Evolutionary conservation across 1,140 invertebrate genomes (phyloP).

Genomic region (Araneus ventricosus): DNA sequence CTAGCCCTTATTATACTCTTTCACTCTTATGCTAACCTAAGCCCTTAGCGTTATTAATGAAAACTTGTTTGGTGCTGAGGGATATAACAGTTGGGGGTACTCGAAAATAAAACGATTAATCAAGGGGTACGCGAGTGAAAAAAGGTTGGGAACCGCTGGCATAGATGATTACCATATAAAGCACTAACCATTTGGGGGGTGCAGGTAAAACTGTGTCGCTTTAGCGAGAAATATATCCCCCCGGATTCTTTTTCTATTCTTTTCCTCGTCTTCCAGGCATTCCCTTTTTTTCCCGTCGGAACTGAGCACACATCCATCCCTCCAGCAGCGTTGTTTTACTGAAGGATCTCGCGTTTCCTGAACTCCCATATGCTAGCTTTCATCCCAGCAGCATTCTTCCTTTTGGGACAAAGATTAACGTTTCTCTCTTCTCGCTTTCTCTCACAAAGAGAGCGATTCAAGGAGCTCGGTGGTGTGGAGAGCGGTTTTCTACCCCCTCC

Average conservation of each 20-base stretch:
- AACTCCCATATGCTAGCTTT: background rate
- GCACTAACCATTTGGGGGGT: too few species aligned
- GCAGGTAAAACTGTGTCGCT: too few species aligned
- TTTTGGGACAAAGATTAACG: background rate
- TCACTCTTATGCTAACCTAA: too few species aligned
- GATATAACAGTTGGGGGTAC: too few species aligned
- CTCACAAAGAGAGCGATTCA: slow-evolving; percentile 18
- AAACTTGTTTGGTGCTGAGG: too few species aligned
- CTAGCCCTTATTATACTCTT: too few species aligned
- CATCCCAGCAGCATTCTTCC: background rate
- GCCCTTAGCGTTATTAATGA: too few species aligned
- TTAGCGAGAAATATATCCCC: background rate
- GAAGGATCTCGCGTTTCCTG: background rate
- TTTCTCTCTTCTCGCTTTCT: background rate
- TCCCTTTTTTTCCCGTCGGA: background rate
- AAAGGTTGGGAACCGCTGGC: too few species aligned
- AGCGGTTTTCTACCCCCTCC: background rate
- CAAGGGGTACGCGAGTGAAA: too few species aligned
- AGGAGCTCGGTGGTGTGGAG: background rate
- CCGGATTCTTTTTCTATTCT: background rate
- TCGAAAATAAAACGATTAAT: too few species aligned
- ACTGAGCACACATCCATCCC: background rate
- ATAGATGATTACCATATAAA: too few species aligned
- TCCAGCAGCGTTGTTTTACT: slow-evolving; percentile 34
- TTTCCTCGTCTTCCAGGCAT: background rate